Conservation (phyloP, 2,113 vertebrate species). For the Mobula birostris region DNA sequence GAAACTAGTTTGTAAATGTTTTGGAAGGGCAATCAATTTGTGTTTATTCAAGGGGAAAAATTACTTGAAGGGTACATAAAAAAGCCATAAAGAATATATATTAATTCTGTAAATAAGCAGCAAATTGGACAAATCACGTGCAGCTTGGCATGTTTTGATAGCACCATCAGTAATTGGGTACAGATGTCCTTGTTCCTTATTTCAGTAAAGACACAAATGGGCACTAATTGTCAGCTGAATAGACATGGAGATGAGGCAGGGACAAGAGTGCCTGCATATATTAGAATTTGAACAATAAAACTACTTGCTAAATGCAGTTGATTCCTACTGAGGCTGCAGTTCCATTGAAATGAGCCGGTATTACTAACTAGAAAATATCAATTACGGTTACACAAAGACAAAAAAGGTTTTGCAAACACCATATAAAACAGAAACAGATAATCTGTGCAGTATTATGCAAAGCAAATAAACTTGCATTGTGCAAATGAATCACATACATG, state of each 20-base stretch:
- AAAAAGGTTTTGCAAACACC: slow-evolving; percentile 20
- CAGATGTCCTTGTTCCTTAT: slow-evolving; percentile 35
- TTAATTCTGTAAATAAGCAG: slow-evolving; percentile 38
- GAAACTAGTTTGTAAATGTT: background rate
- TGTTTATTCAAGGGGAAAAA: background rate
- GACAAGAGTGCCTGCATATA: slow-evolving; percentile 16
- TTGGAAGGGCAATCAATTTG: background rate
- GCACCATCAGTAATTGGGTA: slow-evolving; percentile 34
- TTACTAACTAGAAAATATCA: slow-evolving; percentile 6
- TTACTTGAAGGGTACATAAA: background rate
- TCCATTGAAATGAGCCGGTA: background rate
- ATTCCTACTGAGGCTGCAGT: slow-evolving; percentile 18
- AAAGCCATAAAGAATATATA: slow-evolving; percentile 4
- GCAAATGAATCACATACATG: background rate
- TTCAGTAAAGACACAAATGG: slow-evolving; percentile 30
- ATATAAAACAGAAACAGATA: slow-evolving; percentile 13
- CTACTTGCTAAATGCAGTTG: slow-evolving; percentile 1
- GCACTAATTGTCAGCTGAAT: slow-evolving; percentile 26
- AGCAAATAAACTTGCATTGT: background rate
- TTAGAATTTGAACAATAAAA: slow-evolving; percentile 30
- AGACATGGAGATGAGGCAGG: slow-evolving; percentile 21
- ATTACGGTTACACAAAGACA: slow-evolving; percentile 21
- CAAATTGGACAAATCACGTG: slow-evolving; percentile 35
- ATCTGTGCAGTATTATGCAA: background rate
- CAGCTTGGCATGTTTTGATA: slow-evolving; percentile 38